Evolutionary conservation across 30 jellyfish, hydroid and myxozoan species (phyloP).

Genomic region (Catostylus mosaicus): DNA sequence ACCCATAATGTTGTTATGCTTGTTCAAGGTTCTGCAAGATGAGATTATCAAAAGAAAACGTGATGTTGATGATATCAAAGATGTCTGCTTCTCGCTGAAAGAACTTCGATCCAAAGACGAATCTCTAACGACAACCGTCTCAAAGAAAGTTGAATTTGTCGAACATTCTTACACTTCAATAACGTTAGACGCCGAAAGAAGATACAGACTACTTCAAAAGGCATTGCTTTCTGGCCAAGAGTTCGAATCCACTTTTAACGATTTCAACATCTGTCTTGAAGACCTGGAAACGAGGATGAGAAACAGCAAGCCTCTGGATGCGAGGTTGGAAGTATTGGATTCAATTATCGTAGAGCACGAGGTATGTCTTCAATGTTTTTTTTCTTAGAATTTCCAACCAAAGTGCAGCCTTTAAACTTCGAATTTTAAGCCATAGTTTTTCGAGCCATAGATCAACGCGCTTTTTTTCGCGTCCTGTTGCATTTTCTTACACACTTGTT

Average conservation of each 20-base stretch:
- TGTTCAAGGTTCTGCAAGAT: constrained; percentile 79
- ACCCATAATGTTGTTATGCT: neutral
- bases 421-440: too few relatives aligned
- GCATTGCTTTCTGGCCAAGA: constrained; percentile 82
- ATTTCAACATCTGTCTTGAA: constrained; percentile 61
- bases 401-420: too few relatives aligned
- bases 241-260: constrained; percentile 63
- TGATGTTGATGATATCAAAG: constrained; percentile 55
- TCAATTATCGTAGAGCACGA: constrained; percentile 67
- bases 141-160: constrained; percentile 31
- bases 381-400: too few relatives aligned
- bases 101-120: constrained; percentile 47
- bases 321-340: constrained; percentile 65
- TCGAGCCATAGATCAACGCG: too few relatives aligned
- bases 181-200: constrained; percentile 70
- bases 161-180: constrained; percentile 47
- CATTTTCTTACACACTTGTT: too few relatives aligned
- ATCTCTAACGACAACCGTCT: constrained; percentile 51
- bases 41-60: constrained; percentile 65
- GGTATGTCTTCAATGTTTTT: constrained; percentile 64
- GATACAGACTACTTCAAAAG: constrained; percentile 69
- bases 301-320: constrained; percentile 78
- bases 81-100: constrained; percentile 72
- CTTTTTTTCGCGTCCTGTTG: too few relatives aligned
- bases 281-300: constrained; percentile 74